These are phyloP conservation scores for Sprattus sprattus DNA, from an alignment of 2,113 vertebrate genomes.

Conservation along the genomic window DNA sequence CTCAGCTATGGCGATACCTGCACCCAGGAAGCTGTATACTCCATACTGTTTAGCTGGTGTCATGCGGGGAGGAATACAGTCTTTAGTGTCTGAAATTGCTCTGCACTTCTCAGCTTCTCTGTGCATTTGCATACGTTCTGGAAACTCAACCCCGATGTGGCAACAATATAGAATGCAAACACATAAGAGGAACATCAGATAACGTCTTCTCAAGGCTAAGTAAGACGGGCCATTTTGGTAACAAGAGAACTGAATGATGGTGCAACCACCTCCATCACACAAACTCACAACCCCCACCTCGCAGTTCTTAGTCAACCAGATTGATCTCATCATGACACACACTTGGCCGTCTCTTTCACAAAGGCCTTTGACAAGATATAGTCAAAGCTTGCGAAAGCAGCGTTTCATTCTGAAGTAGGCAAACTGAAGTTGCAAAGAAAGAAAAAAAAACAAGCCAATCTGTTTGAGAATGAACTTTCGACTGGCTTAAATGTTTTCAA, in stretches of 20 bases:
- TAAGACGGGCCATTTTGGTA: slow-evolving; percentile 57
- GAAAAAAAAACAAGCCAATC: neutral
- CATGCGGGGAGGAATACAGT: neutral
- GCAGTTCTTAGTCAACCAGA: neutral
- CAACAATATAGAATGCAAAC: slow-evolving; percentile 3
- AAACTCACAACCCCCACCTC: neutral
- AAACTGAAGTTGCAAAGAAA: neutral
- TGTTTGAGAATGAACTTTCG: neutral
- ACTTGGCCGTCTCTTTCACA: neutral
- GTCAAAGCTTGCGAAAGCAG: neutral
- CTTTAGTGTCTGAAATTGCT: neutral
- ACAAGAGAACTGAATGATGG: slow-evolving; percentile 59
- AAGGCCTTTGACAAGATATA: neutral
- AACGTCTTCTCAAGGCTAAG: slow-evolving; percentile 33
- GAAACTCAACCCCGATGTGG: neutral
- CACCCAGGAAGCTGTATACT: neutral
- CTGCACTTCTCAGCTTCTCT: neutral
- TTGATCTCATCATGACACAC: neutral
- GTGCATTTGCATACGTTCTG: neutral
- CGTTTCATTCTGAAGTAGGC: neutral
- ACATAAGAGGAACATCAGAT: neutral
- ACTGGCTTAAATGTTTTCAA: neutral
- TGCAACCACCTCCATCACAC: slow-evolving; percentile 54
- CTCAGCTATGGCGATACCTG: neutral
- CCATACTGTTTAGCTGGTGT: neutral